Conservation (phyloP, 2,888 invertebrate species). For the Lepidonotus clava region DNA sequence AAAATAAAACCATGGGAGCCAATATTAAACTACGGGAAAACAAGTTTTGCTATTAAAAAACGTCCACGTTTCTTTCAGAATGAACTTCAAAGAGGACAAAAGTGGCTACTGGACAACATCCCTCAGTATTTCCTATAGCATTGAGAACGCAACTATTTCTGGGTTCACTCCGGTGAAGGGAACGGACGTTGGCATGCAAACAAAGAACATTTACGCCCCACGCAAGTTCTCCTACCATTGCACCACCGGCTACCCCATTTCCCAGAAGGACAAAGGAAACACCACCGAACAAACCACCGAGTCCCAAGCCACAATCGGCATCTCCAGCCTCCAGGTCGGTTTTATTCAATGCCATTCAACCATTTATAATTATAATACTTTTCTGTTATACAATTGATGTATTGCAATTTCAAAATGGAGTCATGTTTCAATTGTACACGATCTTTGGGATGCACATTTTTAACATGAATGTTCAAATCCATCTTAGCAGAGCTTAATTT, state of each 20-base stretch:
- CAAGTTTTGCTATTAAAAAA: too few species aligned
- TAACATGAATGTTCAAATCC: too few species aligned
- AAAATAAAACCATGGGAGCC: too few species aligned
- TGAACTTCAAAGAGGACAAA: not conserved
- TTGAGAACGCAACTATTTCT: not conserved
- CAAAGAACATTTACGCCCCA: conserved; percentile 21
- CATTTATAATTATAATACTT: too few species aligned
- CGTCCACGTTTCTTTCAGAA: conserved; percentile 41
- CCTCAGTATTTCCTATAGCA: not conserved
- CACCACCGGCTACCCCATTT: not conserved
- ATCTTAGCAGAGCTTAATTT: too few species aligned
- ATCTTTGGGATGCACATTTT: too few species aligned
- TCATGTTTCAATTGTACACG: too few species aligned
- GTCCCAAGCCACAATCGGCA: not conserved
- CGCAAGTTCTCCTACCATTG: conserved; percentile 45
- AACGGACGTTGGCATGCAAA: not conserved
- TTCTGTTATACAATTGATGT: too few species aligned
- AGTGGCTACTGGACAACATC: not conserved
- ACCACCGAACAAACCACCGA: not conserved
- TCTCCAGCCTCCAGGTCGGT: not conserved
- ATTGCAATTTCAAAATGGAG: too few species aligned
- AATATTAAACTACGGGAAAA: too few species aligned
- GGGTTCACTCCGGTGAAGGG: not conserved
- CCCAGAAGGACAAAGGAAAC: not conserved
- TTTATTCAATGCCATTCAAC: too few species aligned